Percentiles rank a stretch among this genome's conserved stretches.
Evolutionary conservation across 2,113 vertebrate genomes (phyloP).

Genomic region (Lophura nycthemera): DNA sequence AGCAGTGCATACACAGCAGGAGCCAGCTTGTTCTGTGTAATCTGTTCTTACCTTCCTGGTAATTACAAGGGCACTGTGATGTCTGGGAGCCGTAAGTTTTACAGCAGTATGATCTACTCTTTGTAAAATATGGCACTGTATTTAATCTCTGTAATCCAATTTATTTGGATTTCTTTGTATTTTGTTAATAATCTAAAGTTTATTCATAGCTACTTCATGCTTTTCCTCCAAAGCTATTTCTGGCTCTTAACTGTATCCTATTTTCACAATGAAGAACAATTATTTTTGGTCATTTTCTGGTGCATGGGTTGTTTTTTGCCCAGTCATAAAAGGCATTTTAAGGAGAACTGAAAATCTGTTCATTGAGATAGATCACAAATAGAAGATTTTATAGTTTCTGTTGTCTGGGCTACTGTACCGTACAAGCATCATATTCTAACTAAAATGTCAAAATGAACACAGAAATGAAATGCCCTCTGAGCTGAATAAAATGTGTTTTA

Average conservation of each 20-base stretch:
- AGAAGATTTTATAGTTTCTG: neutral
- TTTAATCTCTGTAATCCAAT: neutral
- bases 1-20: accelerated
- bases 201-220: neutral
- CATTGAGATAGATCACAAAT: neutral
- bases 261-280: neutral
- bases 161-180: neutral
- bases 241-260: neutral
- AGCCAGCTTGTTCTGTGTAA: neutral
- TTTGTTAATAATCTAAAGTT: conserved; percentile 1
- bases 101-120: neutral
- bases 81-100: neutral
- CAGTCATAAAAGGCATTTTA: neutral
- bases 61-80: neutral
- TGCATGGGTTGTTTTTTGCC: neutral
- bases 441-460: conserved; percentile 33
- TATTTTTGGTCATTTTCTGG: neutral
- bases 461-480: conserved; percentile 41
- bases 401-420: neutral
- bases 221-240: neutral
- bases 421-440: neutral
- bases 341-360: conserved; percentile 14
- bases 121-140: neutral
- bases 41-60: neutral
- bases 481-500: conserved; percentile 8